Evolutionary conservation across 2,888 invertebrate species (phyloP).

Genomic region (Drosophila quasianomalipes): DNA sequence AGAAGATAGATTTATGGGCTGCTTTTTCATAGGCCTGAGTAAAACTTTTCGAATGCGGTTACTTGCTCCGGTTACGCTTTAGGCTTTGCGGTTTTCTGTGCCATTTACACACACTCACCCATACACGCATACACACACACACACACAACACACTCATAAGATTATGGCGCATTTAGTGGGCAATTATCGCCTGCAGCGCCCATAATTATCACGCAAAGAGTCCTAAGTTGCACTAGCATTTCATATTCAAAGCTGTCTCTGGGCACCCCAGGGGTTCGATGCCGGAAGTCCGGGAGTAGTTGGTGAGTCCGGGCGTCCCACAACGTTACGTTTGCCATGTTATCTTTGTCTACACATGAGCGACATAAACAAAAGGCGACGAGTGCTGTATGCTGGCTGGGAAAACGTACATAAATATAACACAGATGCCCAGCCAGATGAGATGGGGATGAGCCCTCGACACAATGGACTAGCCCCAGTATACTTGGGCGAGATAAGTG

Average conservation of each 20-base stretch:
- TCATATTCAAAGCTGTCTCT: slow-evolving; percentile 68
- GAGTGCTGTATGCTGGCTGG: slow-evolving; percentile 19
- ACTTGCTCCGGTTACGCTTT: slow-evolving; percentile 37
- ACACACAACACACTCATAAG: slow-evolving; percentile 19
- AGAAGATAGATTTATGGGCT: neutral
- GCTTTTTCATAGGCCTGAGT: slow-evolving; percentile 42
- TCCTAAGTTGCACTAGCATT: slow-evolving; percentile 71
- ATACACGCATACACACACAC: slow-evolving; percentile 1
- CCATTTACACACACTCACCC: neutral
- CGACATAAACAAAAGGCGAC: slow-evolving; percentile 61
- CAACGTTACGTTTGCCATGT: slow-evolving; percentile 53
- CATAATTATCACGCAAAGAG: slow-evolving; percentile 73
- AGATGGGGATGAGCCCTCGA: slow-evolving; percentile 43
- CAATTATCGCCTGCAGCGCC: slow-evolving; percentile 78
- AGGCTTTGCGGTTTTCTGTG: slow-evolving; percentile 55
- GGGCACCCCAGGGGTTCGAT: slow-evolving; percentile 15
- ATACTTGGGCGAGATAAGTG: neutral
- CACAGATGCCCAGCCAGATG: slow-evolving; percentile 65
- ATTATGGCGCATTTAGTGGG: slow-evolving; percentile 76
- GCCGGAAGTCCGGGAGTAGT: slow-evolving; percentile 4
- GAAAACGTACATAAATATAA: slow-evolving; percentile 74
- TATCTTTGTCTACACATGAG: slow-evolving; percentile 73
- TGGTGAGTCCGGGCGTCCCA: slow-evolving; percentile 4
- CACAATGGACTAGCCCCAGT: slow-evolving; percentile 62
- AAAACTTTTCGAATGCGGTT: slow-evolving; percentile 50